phyloP scores from a whole-genome alignment of 2,888 invertebrate species.

The Synergus umbraculus region DNA sequence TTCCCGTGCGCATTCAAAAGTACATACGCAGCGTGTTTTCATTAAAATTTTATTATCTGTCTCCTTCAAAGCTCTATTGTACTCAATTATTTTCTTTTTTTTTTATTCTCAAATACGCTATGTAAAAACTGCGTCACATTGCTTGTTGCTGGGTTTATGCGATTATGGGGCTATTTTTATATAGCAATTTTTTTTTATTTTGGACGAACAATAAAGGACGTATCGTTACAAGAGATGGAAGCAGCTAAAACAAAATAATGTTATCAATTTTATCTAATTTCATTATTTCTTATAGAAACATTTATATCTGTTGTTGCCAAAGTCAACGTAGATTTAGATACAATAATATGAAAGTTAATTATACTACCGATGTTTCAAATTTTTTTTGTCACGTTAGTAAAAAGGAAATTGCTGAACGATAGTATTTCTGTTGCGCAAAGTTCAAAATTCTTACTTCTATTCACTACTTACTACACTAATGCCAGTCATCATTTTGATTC shows the following conservation, averaged over 20 bases:
- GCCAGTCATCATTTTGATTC: background rate
- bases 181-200: background rate
- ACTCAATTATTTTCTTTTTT: background rate
- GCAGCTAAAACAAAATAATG: background rate
- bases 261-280: background rate
- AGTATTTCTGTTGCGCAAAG: background rate
- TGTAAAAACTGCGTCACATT: background rate
- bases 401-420: background rate
- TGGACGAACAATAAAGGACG: conserved; percentile 8
- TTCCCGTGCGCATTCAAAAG: background rate
- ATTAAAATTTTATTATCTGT: background rate
- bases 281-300: background rate
- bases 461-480: background rate
- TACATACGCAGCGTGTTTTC: background rate
- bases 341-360: background rate
- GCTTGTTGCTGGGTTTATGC: background rate
- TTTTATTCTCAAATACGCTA: background rate
- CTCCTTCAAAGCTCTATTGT: conserved; percentile 9
- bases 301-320: background rate
- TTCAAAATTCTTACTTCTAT: background rate
- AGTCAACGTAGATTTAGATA: background rate
- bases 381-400: background rate
- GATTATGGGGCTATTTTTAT: background rate
- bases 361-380: background rate
- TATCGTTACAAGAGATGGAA: conserved; percentile 4